Conservation (phyloP, 2,888 invertebrate species). For the Agrilus mali region DNA sequence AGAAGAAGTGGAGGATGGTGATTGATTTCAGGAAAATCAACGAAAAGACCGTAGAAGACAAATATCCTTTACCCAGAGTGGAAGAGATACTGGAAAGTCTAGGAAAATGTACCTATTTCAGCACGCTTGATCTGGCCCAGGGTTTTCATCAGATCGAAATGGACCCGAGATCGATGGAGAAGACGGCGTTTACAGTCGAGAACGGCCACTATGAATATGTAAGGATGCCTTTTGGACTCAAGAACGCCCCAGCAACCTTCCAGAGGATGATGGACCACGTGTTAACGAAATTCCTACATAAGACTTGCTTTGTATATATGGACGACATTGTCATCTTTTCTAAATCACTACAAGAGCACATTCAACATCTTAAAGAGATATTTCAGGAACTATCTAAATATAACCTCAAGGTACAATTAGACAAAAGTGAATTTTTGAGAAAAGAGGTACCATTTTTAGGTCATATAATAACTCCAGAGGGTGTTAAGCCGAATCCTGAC, state of each 20-base stretch:
- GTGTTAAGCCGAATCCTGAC: conserved; percentile 7
- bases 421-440: background rate
- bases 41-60: conserved; percentile 12
- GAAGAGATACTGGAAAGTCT: conserved; percentile 18
- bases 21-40: conserved; percentile 12
- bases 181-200: conserved; percentile 18
- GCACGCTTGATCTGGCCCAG: conserved; percentile 15
- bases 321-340: conserved; percentile 14
- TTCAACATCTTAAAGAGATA: conserved; percentile 9
- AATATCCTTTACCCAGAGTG: conserved; percentile 13
- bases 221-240: conserved; percentile 19
- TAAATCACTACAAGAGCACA: conserved; percentile 11
- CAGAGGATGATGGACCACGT: conserved; percentile 16
- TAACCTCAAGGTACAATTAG: conserved; percentile 12
- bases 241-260: conserved; percentile 18
- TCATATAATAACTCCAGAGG: conserved; percentile 8
- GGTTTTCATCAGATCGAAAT: conserved; percentile 22
- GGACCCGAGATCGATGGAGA: conserved; percentile 11
- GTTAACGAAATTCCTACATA: conserved; percentile 9
- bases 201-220: conserved; percentile 17
- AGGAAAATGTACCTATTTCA: conserved; percentile 16
- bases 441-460: conserved; percentile 4
- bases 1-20: conserved; percentile 12
- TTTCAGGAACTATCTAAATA: conserved; percentile 9
- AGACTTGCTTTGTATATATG: conserved; percentile 14